Conservation (phyloP, 2,888 invertebrate species). For the Parnassius orleans region DNA sequence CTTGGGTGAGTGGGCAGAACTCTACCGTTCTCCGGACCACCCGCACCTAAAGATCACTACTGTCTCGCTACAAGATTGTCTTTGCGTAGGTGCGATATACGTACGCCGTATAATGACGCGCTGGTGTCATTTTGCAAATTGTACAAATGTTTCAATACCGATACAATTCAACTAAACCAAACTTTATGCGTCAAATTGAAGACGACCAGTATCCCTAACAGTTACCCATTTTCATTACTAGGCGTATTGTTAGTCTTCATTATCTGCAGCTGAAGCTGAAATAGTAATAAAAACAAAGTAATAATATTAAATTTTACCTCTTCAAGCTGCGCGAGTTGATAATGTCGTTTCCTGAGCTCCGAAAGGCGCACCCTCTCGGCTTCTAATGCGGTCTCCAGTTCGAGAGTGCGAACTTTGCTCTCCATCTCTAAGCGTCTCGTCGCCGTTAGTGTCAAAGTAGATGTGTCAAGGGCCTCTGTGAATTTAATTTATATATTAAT, state of each 20-base stretch:
- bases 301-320: conserved; percentile 53
- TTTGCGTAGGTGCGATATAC: too few relatives aligned
- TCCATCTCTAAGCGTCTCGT: conserved; percentile 99
- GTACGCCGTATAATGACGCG: too few relatives aligned
- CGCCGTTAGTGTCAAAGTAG: conserved; percentile 93
- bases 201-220: not conserved
- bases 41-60: too few relatives aligned
- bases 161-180: too few relatives aligned
- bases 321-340: conserved; percentile 88
- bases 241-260: not conserved
- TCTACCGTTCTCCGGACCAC: too few relatives aligned
- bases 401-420: conserved; percentile 95
- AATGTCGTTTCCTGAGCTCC: conserved; percentile 94
- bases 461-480: conserved; percentile 93
- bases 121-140: not conserved
- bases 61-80: too few relatives aligned
- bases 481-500: not conserved
- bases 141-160: too few relatives aligned
- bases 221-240: not conserved
- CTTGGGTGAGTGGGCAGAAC: too few relatives aligned
- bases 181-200: not conserved
- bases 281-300: too few relatives aligned
- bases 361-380: conserved; percentile 92
- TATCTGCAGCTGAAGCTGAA: not conserved
- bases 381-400: conserved; percentile 94